These are phyloP conservation scores for Eulemur mongoz DNA, from an alignment of 2,797 vertebrate species.

Conservation along the genomic window DNA sequence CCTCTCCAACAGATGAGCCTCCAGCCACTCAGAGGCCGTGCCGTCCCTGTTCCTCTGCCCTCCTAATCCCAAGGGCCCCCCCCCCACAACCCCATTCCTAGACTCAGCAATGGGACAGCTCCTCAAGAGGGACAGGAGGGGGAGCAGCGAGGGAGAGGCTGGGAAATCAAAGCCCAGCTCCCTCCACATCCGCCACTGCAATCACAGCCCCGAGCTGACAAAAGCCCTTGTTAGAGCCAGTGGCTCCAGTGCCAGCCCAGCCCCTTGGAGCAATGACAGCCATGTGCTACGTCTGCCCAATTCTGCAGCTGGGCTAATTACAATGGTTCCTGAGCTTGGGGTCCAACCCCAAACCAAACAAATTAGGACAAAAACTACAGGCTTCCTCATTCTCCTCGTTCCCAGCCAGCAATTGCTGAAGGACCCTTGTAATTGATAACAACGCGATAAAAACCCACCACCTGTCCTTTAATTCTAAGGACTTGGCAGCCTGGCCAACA, in stretches of 20 bases:
- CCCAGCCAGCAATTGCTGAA: constrained; percentile 21
- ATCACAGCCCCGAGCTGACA: not conserved
- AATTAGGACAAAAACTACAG: constrained; percentile 41
- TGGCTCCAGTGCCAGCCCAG: not conserved
- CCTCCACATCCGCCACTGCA: constrained; percentile 53
- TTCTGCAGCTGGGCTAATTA: constrained; percentile 70
- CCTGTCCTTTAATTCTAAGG: constrained; percentile 49
- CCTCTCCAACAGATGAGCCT: not conserved
- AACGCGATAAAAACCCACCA: constrained; percentile 55
- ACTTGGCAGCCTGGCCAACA: not conserved
- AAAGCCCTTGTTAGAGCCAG: constrained; percentile 16
- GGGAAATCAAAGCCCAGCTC: not conserved
- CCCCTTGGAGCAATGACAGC: not conserved
- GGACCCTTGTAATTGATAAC: constrained; percentile 60
- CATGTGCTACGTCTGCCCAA: not conserved
- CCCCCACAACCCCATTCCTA: not conserved
- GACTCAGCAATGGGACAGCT: not conserved
- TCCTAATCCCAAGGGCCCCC: not conserved
- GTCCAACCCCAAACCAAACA: constrained; percentile 70
- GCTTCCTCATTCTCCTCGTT: not conserved
- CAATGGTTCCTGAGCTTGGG: not conserved
- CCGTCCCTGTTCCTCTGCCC: not conserved
- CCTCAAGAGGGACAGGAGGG: not conserved
- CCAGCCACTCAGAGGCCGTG: not conserved
- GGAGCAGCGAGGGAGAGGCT: constrained; percentile 14